Evolutionary conservation across 2,113 vertebrate species (phyloP), one percentile per base, ranked within the genome.

Genomic region (Thunnus thynnus): DNA sequence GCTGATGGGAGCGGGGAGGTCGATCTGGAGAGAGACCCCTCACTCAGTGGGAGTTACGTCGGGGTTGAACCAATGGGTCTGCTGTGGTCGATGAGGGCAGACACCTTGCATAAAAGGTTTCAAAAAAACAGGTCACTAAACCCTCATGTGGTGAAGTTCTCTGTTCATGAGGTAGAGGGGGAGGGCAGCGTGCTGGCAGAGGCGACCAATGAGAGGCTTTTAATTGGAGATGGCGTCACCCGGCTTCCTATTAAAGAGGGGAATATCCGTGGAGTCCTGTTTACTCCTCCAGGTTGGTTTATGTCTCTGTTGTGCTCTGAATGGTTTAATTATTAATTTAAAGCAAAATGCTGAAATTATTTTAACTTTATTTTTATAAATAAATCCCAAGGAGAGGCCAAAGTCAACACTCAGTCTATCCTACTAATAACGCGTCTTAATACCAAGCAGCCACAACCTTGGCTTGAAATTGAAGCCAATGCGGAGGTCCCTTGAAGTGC

Each of bases 31-130:
- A 75, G 70, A 44, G 82, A 91, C 72, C 54, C 87, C 46, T 84
- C 91, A 0, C 87, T 93, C 20, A 30, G 80, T 0, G 90, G 90
- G 10, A 89, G 77, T 72, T 93, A 91, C 10, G 64, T 51, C 0
- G 91, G 90, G 1, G 80, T 93, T 0, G 86, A 89, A 25, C 90
- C 91, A 25, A 89, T 87, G 88, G 91, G 90, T 55, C 84, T 90
- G 76, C 66, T 93, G 69, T 81, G 83, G 82, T 83, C 89, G 2
- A 50, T 93, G 84, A 84, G 2, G 46, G 0, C 89, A 0, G 36
- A 82, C 16, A 4, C 13, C 1, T 3, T 30, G 5, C 83, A 88
- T 72, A 77, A 25, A 50, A 14, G 20, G 16, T 83, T 85, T 20
- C 13, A 27, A 2, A 88, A 86, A 44, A 67, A 0, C 0, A 76